Evolutionary conservation across 2,113 vertebrate species (phyloP), one percentile per base, ranked within the genome.

Genomic region (Anarhynchus alexandrinus): DNA sequence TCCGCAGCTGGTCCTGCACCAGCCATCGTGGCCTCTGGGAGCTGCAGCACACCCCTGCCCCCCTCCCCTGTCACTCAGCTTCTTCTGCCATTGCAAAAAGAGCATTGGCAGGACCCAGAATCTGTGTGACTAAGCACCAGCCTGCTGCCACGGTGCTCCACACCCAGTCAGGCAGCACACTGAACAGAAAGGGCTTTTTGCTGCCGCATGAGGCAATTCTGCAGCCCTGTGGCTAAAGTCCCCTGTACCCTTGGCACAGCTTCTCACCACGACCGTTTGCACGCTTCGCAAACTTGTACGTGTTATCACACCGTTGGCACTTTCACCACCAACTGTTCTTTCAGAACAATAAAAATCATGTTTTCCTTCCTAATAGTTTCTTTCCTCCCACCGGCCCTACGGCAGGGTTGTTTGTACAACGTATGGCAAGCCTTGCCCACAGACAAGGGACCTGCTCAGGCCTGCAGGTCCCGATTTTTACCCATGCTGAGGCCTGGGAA

Each of bases 361-460:
- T 62, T 90, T 92, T 94, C 51, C 86, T 88, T 82, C 61, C 65
- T 82, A 59, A 84, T 45, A 40, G 30, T 85, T 74, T 59, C 27
- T 57, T 55, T 82, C 55, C 34, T 78, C 23, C 42, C 45, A 9
- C 40, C 57, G 34, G 30, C 55, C 40, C 16, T 23, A 18, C 2
- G 1, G 5, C 65, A 36, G n/a, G 3, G 27, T 30, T 81, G 15
- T 85, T 82, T 79, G 34, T 66, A 45, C 4, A 5, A 42, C 6
- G 19, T 19, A 18, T 42, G 40, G 40, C 26, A 51, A 85, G 47
- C 26, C 36, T 66, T 71, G 67, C 43, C 64, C 8, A 8, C 4
- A 14, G 55, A 70, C 22, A 23, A 57, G 25, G 49, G 55, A 61
- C 40, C 40, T 92, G 64, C 64, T 25, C 43, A 81, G 61, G 34